Base-by-base conservation (phyloP, 1,140 invertebrate genomes). In the Theocolax elegans region DNA sequence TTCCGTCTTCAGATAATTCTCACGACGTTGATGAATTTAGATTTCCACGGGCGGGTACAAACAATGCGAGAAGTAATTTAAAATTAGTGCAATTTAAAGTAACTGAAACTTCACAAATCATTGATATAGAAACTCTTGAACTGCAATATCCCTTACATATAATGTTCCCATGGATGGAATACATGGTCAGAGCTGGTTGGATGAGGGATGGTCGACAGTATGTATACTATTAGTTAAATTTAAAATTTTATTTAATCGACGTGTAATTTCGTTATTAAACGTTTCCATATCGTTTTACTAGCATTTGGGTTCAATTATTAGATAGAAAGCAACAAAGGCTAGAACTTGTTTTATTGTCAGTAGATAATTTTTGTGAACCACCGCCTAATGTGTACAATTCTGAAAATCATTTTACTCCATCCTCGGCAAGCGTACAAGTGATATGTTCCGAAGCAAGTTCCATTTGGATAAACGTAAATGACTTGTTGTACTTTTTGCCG, bases 121-220 rank as follows among this genome's bases (percentile, higher is more conserved):
- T 87, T 19, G 89, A 92, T 76, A 84, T 92, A 53, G 88, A 89
- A 71, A 89, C 88, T 72, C 85, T 92, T 73, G 93, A 94, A 73
- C 80, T 97, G 58, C 88, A 90, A 27, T 91, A 92, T 77, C 90
- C 92, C 2, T 82, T 97, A 10, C 88, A 90, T 19, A 89, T 90
- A 19, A 88, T 94, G 63, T 97, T 97, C 81, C 92, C 95, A 0
- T 96, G 94, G 92, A 91, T 93, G 85, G 97, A 99, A 79, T 99
- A 99, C 83, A 88, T 99, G 72, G 93, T 97, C 1, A 88, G 97
- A 75, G 93, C 93, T 35, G 97, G 96, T 0, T 99, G 97, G 97
- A 95, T 93, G 0, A 93, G 94, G 1, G 92, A 95, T 83, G 92
- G 92, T 38, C 89, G 92, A 81, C 92, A 91, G 95, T 97, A 87